These are phyloP conservation scores for Mythimna albipuncta DNA, from an alignment of 2,888 invertebrate genomes.

Conservation along the genomic window DNA sequence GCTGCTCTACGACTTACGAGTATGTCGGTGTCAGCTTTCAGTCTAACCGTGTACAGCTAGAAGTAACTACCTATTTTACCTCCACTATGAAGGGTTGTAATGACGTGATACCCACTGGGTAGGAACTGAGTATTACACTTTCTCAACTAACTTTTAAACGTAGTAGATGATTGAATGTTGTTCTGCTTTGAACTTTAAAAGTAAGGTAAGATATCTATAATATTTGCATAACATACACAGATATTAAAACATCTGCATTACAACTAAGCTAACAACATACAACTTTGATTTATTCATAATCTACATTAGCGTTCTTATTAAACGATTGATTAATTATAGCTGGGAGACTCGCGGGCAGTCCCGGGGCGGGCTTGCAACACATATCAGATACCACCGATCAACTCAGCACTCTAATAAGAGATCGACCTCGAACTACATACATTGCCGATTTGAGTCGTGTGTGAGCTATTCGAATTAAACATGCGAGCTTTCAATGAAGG, in stretches of 20 bases:
- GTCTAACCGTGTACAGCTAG: no score
- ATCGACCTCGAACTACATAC: conserved; percentile 82
- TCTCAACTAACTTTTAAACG: no score
- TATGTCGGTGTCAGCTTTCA: no score
- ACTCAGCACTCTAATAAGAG: conserved; percentile 70
- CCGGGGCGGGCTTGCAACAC: conserved; percentile 77
- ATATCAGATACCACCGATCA: conserved; percentile 77
- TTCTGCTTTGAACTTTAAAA: no score
- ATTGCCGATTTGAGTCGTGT: conserved; percentile 77
- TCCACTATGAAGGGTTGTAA: background rate
- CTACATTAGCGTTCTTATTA: conserved; percentile 49
- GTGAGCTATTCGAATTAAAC: conserved; percentile 77
- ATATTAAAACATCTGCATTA: conserved; percentile 4
- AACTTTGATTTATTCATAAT: conserved; percentile 44
- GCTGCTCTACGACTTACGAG: background rate
- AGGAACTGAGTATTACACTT: background rate
- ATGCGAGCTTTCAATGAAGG: conserved; percentile 69
- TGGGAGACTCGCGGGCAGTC: conserved; percentile 68
- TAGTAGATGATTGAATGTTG: no score
- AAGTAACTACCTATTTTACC: background rate
- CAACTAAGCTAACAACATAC: conserved; percentile 13
- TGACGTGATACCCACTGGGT: no score
- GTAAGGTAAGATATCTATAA: no score
- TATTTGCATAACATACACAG: no score
- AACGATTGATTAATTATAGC: conserved; percentile 59